These are phyloP conservation scores for Atta cephalotes DNA, from an alignment of 1,140 invertebrate species.

Conservation along the genomic window DNA sequence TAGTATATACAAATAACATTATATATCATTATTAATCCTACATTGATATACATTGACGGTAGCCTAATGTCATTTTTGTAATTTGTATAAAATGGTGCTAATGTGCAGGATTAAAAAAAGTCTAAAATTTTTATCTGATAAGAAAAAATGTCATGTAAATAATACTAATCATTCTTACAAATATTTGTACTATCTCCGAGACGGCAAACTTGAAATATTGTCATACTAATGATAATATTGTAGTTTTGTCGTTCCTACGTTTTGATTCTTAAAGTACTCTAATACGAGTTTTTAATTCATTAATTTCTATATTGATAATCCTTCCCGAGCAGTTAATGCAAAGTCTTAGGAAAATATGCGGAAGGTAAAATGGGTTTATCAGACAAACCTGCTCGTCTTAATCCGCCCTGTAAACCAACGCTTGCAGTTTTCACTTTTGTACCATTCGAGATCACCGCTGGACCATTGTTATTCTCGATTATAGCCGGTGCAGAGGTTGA, in stretches of 20 bases:
- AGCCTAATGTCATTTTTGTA: constrained; percentile 14
- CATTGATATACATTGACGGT: constrained; percentile 18
- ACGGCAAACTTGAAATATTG: constrained; percentile 53
- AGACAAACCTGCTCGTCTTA: constrained; percentile 78
- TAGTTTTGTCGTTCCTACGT: constrained; percentile 44
- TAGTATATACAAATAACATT: constrained; percentile 38
- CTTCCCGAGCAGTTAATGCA: constrained; percentile 70
- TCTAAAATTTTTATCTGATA: constrained; percentile 8
- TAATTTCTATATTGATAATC: constrained; percentile 34
- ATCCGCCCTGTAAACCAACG: constrained; percentile 80
- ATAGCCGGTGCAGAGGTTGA: constrained; percentile 72
- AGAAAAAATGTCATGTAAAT: constrained; percentile 52
- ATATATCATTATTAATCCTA: constrained; percentile 53
- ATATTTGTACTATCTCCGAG: constrained; percentile 71
- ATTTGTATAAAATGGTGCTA: constrained; percentile 27
- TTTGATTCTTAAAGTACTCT: constrained; percentile 56
- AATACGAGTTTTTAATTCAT: constrained; percentile 21
- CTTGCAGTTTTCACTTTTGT: constrained; percentile 78
- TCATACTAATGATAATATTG: constrained; percentile 11
- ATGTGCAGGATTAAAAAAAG: constrained; percentile 35
- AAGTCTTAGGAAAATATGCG: constrained; percentile 83
- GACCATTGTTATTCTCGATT: constrained; percentile 83
- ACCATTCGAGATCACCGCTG: constrained; percentile 72
- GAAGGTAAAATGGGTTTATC: constrained; percentile 83
- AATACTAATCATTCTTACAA: constrained; percentile 63